Evolutionary conservation across 2,797 vertebrate genomes (phyloP).

Genomic region (Tenualosa ilisha): DNA sequence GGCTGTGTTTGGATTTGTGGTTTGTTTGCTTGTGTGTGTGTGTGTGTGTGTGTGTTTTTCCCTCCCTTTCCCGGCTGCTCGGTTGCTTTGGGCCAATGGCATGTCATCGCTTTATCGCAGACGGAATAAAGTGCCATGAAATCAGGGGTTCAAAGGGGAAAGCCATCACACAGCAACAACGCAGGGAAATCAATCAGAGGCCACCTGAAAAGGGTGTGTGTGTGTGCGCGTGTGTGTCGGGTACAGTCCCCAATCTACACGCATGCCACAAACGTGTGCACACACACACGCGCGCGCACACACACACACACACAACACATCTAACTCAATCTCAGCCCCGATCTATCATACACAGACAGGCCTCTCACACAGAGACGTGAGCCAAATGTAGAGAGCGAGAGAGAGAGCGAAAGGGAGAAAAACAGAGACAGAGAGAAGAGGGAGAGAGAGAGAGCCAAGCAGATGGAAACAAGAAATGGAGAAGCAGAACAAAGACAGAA

Average conservation of each 20-base stretch:
- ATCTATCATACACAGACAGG: conserved; percentile 10
- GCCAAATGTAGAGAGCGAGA: conserved; percentile 5
- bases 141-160: conserved; percentile 18
- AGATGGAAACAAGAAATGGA: not conserved
- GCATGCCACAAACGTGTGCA: not conserved
- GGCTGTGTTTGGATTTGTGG: not conserved
- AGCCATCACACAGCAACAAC: not conserved
- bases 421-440: not conserved
- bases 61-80: not conserved
- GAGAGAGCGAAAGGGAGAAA: conserved; percentile 25
- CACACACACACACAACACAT: conserved; percentile 15
- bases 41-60: not conserved
- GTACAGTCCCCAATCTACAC: not conserved
- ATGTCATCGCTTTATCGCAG: not conserved
- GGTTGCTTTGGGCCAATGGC: not conserved
- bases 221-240: not conserved
- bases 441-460: not conserved
- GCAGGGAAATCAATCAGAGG: conserved; percentile 15
- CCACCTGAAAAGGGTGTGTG: conserved; percentile 15
- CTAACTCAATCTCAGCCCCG: conserved; percentile 15
- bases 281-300: conserved; percentile 24
- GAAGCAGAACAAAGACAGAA: not conserved
- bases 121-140: not conserved
- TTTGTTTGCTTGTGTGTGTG: not conserved
- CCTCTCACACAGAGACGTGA: conserved; percentile 18